Evolutionary conservation across 2,888 invertebrate species (phyloP).

Genomic region (Endotricha flammealis): DNA sequence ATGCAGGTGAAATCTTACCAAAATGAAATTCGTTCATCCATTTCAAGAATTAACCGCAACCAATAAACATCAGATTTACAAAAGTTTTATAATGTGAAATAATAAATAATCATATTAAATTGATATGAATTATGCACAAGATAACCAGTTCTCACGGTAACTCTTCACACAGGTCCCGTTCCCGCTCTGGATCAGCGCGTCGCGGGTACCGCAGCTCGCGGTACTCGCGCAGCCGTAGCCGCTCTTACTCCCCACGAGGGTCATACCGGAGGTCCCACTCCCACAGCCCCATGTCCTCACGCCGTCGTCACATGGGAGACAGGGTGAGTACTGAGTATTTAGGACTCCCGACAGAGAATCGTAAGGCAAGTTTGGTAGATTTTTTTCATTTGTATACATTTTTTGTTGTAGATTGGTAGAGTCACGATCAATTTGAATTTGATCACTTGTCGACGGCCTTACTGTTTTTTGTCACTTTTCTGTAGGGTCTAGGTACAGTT

Average conservation of each 20-base stretch:
- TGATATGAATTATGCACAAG: too few species aligned
- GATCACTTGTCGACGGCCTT: background rate
- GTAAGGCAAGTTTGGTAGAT: background rate
- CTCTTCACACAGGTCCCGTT: slow-evolving; percentile 71
- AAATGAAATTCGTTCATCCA: too few species aligned
- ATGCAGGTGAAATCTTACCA: too few species aligned
- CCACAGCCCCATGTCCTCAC: slow-evolving; percentile 89
- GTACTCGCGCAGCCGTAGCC: slow-evolving; percentile 82
- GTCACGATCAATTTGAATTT: background rate
- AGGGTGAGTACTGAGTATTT: slow-evolving; percentile 66
- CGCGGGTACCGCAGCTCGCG: slow-evolving; percentile 72
- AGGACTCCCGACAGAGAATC: background rate
- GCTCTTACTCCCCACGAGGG: slow-evolving; percentile 80
- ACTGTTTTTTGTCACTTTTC: background rate
- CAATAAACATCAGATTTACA: too few species aligned
- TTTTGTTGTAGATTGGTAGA: background rate
- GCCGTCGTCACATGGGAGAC: slow-evolving; percentile 87
- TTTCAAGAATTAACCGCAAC: too few species aligned
- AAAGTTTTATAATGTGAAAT: too few species aligned
- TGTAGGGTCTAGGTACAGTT: too few species aligned
- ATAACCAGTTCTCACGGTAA: too few species aligned
- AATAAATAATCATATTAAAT: too few species aligned
- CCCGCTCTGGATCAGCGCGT: slow-evolving; percentile 80
- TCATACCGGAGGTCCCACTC: slow-evolving; percentile 82
- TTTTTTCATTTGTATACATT: background rate